Conservation (phyloP, 2,113 vertebrate genomes). For the Melanerpes aurifrons region DNA sequence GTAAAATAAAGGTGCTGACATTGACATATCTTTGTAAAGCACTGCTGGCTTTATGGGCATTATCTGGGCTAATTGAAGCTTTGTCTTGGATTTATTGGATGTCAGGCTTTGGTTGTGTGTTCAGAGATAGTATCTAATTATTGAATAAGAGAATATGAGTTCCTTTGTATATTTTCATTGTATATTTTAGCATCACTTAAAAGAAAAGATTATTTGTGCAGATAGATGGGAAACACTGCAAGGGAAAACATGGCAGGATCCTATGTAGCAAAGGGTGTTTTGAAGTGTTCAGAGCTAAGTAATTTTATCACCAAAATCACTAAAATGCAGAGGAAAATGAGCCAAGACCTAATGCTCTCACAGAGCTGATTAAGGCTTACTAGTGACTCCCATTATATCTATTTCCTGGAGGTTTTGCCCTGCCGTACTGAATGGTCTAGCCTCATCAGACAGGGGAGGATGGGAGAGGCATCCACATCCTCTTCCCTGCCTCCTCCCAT, state of each 20-base stretch:
- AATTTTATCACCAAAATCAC: conserved; percentile 24
- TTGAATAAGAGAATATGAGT: neutral
- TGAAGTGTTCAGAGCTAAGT: neutral
- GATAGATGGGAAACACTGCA: conserved; percentile 4
- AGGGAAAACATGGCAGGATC: neutral
- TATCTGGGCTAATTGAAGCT: conserved; percentile 14
- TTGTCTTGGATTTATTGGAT: conserved; percentile 30
- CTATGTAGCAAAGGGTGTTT: neutral
- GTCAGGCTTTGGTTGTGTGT: neutral
- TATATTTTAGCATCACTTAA: neutral
- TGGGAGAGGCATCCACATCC: conserved; percentile 64
- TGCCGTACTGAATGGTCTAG: neutral
- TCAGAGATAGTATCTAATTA: conserved; percentile 21
- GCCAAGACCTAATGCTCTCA: conserved; percentile 15
- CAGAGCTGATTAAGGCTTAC: conserved; percentile 15
- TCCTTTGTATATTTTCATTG: conserved; percentile 10
- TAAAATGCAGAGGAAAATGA: conserved; percentile 1
- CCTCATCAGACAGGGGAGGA: conserved; percentile 18
- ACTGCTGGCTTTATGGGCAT: neutral
- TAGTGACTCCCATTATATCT: conserved; percentile 11
- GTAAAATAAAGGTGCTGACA: conserved; percentile 50
- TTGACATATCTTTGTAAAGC: conserved; percentile 14
- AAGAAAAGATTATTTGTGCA: conserved; percentile 22
- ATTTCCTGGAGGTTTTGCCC: conserved; percentile 61
- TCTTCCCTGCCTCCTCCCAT: conserved; percentile 37